phyloP scores from a whole-genome alignment of 2,797 vertebrate species.

The Tauraco hartlaubi region DNA sequence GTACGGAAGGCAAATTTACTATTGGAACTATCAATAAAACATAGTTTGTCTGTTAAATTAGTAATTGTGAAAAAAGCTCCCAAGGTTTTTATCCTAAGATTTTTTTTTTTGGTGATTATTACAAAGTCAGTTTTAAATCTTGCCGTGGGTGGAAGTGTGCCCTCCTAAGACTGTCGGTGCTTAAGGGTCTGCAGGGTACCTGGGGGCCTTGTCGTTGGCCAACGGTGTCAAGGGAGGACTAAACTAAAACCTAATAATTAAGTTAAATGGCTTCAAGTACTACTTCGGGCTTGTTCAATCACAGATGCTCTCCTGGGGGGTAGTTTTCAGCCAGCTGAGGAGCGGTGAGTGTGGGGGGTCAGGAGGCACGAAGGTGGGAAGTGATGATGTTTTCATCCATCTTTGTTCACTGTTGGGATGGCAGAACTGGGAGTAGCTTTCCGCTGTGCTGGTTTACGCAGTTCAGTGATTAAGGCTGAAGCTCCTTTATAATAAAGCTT shows the following conservation, averaged over 20 bases:
- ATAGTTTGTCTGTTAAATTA: constrained; percentile 80
- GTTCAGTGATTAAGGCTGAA: not conserved
- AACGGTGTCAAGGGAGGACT: constrained; percentile 37
- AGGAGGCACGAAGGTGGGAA: not conserved
- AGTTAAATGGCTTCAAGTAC: constrained; percentile 71
- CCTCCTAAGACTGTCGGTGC: constrained; percentile 26
- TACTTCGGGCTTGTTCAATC: constrained; percentile 33
- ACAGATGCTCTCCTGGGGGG: not conserved
- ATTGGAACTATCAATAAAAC: constrained; percentile 82
- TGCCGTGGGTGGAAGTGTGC: constrained; percentile 59
- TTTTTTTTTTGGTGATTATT: constrained; percentile 40
- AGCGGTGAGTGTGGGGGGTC: fast-evolving
- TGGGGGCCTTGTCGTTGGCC: constrained; percentile 41
- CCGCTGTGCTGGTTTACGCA: not conserved
- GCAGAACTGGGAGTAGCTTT: not conserved
- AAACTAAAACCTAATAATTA: constrained; percentile 66
- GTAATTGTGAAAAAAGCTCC: constrained; percentile 68
- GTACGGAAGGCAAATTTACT: constrained; percentile 72
- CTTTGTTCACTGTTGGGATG: not conserved
- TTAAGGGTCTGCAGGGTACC: constrained; percentile 62
- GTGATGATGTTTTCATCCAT: not conserved
- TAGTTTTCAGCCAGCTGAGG: not conserved
- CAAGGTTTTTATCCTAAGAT: not conserved
- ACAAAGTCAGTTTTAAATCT: constrained; percentile 69
- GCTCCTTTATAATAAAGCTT: not conserved